Conservation (phyloP, 2,113 vertebrate genomes). For the Sander vitreus region DNA sequence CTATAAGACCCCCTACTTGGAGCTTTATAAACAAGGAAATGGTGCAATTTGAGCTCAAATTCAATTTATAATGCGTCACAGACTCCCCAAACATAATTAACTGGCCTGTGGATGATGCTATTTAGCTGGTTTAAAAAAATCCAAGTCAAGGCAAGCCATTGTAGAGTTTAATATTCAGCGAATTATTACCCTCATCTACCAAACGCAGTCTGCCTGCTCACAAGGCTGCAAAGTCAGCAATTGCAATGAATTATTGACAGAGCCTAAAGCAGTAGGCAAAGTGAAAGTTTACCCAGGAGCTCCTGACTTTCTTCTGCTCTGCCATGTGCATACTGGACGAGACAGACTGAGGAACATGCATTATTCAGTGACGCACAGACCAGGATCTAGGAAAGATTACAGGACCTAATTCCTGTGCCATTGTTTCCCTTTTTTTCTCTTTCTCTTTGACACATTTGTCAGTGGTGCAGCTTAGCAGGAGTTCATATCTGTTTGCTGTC, state of each 20-base stretch:
- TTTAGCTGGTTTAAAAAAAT: conserved; percentile 9
- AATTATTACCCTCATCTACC: conserved; percentile 22
- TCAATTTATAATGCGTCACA: neutral
- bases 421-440: neutral
- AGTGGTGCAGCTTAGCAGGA: neutral
- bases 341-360: conserved; percentile 49
- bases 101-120: neutral
- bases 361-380: conserved; percentile 60
- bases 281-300: conserved; percentile 74
- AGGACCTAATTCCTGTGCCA: conserved; percentile 2
- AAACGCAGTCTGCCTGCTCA: neutral
- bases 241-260: conserved; percentile 78
- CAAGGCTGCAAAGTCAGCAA: conserved; percentile 58
- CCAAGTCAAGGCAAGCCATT: neutral
- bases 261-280: conserved; percentile 56
- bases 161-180: conserved; percentile 46
- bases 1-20: neutral
- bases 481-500: neutral
- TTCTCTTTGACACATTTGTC: neutral
- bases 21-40: neutral
- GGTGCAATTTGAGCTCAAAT: neutral
- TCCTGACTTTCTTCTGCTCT: conserved; percentile 41
- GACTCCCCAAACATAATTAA: neutral
- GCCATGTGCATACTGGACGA: conserved; percentile 18
- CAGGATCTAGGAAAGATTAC: conserved; percentile 33